phyloP scores from a whole-genome alignment of 2,888 invertebrate species.

The Hedya salicella region DNA sequence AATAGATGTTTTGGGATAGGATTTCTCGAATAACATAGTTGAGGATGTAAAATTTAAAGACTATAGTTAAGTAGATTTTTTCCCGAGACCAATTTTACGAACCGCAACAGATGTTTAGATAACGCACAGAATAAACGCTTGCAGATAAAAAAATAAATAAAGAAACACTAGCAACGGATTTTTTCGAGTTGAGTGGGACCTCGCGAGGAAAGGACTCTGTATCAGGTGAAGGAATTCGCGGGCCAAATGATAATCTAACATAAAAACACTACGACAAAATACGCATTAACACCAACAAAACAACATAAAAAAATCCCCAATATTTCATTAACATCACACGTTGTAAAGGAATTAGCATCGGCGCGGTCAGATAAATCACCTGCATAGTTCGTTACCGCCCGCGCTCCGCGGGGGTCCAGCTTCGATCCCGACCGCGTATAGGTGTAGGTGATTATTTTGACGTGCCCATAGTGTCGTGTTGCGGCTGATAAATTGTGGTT shows the following conservation, averaged over 20 bases:
- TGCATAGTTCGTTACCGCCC: constrained; percentile 80
- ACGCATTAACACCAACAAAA: constrained; percentile 37
- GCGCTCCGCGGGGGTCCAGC: constrained; percentile 75
- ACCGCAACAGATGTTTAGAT: background rate
- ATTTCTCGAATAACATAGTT: too few species aligned
- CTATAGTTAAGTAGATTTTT: too few species aligned
- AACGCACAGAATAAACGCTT: too few species aligned
- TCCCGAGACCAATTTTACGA: too few species aligned
- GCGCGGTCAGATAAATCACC: constrained; percentile 74
- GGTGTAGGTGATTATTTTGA: constrained; percentile 81
- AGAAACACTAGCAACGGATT: too few species aligned
- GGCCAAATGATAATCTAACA: background rate
- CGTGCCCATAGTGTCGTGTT: constrained; percentile 64
- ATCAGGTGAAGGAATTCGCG: too few species aligned
- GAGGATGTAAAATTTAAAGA: too few species aligned
- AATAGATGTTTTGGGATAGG: too few species aligned
- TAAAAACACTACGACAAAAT: constrained; percentile 25
- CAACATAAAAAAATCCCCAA: constrained; percentile 53
- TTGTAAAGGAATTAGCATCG: constrained; percentile 78
- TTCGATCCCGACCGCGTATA: constrained; percentile 74
- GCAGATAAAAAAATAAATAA: too few species aligned
- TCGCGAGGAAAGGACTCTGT: too few species aligned
- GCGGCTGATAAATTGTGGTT: constrained; percentile 68
- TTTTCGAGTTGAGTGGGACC: too few species aligned
- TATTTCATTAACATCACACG: constrained; percentile 76